phyloP scores from a whole-genome alignment of 2,113 vertebrate species.

The Ammospiza nelsoni region DNA sequence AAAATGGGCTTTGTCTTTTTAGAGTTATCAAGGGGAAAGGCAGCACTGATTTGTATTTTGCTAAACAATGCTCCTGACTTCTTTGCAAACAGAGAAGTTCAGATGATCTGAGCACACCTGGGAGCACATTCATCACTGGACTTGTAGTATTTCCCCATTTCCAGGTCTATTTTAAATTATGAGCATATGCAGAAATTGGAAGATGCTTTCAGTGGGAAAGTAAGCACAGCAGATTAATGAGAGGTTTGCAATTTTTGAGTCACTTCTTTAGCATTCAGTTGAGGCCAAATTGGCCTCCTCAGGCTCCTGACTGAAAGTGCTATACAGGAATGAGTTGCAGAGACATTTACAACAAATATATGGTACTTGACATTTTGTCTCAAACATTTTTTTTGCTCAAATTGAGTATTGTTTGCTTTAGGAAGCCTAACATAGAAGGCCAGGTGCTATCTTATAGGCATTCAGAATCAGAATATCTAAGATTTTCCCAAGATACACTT shows the following conservation, averaged over 20 bases:
- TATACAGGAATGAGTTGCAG: background rate
- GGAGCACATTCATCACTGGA: background rate
- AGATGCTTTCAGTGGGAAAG: conserved; percentile 38
- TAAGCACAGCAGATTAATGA: conserved; percentile 33
- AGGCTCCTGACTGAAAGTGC: background rate
- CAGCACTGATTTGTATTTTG: background rate
- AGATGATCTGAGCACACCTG: conserved; percentile 22
- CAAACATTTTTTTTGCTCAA: background rate
- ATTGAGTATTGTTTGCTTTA: background rate
- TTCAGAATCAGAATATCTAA: background rate
- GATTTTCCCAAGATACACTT: background rate
- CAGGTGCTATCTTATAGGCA: background rate
- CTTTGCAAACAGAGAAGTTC: conserved; percentile 56
- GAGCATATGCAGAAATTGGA: conserved; percentile 26
- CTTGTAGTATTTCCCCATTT: background rate
- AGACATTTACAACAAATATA: background rate
- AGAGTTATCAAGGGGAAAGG: conserved; percentile 17
- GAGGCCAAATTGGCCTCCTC: conserved; percentile 30
- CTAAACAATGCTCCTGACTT: background rate
- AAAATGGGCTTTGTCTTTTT: conserved; percentile 30
- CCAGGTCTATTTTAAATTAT: conserved; percentile 12
- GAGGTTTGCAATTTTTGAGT: conserved; percentile 33
- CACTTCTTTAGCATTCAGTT: conserved; percentile 13
- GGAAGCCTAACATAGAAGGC: background rate
- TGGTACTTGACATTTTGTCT: background rate